Percentiles rank a stretch among this genome's conserved stretches.
phyloP scores from a whole-genome alignment of 2,113 vertebrate genomes.

The Glaucomys volans region DNA sequence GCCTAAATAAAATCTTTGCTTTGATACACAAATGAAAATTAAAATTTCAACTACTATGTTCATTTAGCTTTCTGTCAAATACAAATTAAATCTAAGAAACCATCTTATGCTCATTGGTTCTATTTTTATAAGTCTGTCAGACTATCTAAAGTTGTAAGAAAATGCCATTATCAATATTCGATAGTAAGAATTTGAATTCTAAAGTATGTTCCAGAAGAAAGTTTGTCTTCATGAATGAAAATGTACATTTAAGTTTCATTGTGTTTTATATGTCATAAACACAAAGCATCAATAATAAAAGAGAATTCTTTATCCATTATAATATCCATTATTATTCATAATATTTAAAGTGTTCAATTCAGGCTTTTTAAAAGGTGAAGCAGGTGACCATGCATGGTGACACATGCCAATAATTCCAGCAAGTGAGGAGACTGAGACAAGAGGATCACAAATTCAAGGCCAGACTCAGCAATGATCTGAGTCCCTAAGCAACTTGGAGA shows the following conservation, averaged over 20 bases:
- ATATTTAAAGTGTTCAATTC: slow-evolving; percentile 10
- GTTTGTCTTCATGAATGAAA: slow-evolving; percentile 43
- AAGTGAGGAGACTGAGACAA: no score
- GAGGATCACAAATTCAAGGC: no score
- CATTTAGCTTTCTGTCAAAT: slow-evolving; percentile 48
- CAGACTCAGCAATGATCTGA: no score
- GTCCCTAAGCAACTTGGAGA: no score
- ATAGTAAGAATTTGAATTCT: slow-evolving; percentile 57
- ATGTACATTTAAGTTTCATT: slow-evolving; percentile 6
- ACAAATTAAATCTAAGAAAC: slow-evolving; percentile 70
- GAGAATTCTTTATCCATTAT: slow-evolving; percentile 27
- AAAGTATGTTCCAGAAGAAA: slow-evolving; percentile 59
- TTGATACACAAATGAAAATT: slow-evolving; percentile 61
- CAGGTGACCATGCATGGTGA: not conserved
- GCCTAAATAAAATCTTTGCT: not conserved
- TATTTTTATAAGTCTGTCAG: slow-evolving; percentile 44
- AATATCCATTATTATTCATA: not conserved
- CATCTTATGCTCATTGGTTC: not conserved
- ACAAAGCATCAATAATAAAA: not conserved
- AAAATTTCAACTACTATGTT: slow-evolving; percentile 14
- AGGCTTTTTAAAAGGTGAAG: slow-evolving; percentile 57
- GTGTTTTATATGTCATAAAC: slow-evolving; percentile 39
- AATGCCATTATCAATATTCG: not conserved
- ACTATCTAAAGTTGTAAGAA: slow-evolving; percentile 32
- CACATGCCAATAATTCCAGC: no score